These are phyloP conservation scores for Pica pica DNA, from an alignment of 2,113 vertebrate species.

Conservation along the genomic window DNA sequence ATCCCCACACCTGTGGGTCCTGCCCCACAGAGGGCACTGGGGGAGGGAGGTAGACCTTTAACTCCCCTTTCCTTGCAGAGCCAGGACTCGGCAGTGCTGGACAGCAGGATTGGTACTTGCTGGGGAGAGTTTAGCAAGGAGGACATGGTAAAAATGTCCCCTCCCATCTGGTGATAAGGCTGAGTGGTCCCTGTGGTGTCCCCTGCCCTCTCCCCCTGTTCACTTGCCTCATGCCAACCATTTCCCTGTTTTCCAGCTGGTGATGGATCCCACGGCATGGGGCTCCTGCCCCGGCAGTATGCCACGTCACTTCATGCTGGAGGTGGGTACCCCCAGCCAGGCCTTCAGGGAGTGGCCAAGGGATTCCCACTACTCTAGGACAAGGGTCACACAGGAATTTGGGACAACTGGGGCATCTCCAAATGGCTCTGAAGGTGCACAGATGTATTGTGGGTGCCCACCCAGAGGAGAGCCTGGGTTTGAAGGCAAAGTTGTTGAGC, in stretches of 20 bases:
- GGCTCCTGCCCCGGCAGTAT: background rate
- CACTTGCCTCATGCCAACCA: background rate
- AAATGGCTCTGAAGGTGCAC: background rate
- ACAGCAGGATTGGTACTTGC: slow-evolving; percentile 68
- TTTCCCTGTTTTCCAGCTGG: background rate
- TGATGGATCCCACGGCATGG: background rate
- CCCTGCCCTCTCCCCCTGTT: background rate
- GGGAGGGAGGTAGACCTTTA: background rate
- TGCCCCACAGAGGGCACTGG: background rate
- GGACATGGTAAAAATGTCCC: slow-evolving; percentile 34
- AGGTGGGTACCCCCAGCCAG: slow-evolving; percentile 25
- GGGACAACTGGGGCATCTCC: accelerated
- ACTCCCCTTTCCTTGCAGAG: slow-evolving; percentile 62
- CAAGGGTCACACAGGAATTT: background rate
- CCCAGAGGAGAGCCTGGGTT: background rate
- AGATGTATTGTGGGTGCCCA: background rate
- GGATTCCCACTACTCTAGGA: background rate
- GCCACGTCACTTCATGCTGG: background rate
- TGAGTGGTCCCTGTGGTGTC: background rate
- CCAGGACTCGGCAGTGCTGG: slow-evolving; percentile 81
- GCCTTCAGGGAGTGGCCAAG: too few relatives aligned
- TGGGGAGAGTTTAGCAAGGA: slow-evolving; percentile 61
- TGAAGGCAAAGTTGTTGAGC: background rate
- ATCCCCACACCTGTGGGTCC: background rate
- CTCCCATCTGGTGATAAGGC: background rate